A percentile compares a stretch with the other conserved stretches of the same genome.
Evolutionary conservation across 1,140 invertebrate genomes (phyloP).

Genomic region (Lordiphosa mommai): DNA sequence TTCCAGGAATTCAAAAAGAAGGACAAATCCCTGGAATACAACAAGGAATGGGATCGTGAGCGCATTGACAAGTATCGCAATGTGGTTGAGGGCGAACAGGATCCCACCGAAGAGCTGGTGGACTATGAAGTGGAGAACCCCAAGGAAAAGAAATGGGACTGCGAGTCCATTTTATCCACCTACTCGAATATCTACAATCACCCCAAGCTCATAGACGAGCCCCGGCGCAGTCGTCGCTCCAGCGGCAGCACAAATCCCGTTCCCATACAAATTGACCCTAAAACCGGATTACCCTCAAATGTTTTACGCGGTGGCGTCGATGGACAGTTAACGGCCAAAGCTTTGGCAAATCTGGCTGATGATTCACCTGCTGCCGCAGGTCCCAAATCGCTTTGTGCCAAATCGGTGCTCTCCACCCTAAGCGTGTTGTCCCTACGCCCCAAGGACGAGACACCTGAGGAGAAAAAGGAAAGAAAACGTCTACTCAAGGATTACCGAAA

Average conservation of each 20-base stretch:
- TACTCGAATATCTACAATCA: slow-evolving; percentile 95
- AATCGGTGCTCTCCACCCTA: slow-evolving; percentile 86
- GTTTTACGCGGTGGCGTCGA: slow-evolving; percentile 82
- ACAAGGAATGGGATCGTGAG: slow-evolving; percentile 86
- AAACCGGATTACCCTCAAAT: slow-evolving; percentile 87
- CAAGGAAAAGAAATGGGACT: slow-evolving; percentile 91
- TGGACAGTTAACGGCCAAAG: slow-evolving; percentile 85
- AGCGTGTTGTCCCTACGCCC: slow-evolving; percentile 87
- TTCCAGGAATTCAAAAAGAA: slow-evolving; percentile 83
- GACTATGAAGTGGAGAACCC: slow-evolving; percentile 83
- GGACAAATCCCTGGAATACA: slow-evolving; percentile 82
- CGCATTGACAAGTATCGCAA: slow-evolving; percentile 81
- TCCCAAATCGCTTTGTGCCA: slow-evolving; percentile 82
- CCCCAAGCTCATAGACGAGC: slow-evolving; percentile 92
- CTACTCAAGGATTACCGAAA: slow-evolving; percentile 90
- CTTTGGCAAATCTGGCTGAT: slow-evolving; percentile 84
- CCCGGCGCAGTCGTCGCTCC: slow-evolving; percentile 81
- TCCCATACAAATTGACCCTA: slow-evolving; percentile 86
- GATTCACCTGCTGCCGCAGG: slow-evolving; percentile 79
- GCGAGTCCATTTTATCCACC: slow-evolving; percentile 93
- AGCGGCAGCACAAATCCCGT: slow-evolving; percentile 68
- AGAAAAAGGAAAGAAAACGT: slow-evolving; percentile 89
- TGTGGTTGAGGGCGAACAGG: slow-evolving; percentile 82
- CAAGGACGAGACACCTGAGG: slow-evolving; percentile 91
- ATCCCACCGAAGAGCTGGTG: slow-evolving; percentile 82